phyloP scores from a whole-genome alignment of 2,797 vertebrate genomes.

The Sebastolobus alascanus region DNA sequence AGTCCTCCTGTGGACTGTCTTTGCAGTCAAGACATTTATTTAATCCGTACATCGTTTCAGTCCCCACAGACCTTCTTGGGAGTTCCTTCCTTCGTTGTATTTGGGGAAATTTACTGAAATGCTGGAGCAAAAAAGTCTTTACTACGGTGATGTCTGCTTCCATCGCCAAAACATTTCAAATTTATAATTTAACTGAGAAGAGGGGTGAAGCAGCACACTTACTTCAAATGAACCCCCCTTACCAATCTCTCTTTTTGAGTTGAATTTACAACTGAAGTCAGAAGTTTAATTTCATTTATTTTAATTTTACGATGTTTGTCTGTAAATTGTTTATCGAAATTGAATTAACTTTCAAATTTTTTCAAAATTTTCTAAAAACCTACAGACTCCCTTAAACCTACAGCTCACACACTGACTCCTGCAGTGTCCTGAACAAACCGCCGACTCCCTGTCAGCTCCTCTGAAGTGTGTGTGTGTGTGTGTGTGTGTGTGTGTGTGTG shows the following conservation, averaged over 20 bases:
- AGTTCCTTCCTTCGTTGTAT: background rate
- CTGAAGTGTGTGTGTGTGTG: background rate
- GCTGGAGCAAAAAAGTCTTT: background rate
- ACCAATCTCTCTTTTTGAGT: background rate
- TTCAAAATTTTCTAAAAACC: too few species aligned
- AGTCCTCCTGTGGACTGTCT: too few species aligned
- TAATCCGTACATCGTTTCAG: background rate
- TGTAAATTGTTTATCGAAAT: too few species aligned
- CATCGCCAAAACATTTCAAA: too few species aligned
- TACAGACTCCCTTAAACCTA: background rate
- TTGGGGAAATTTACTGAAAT: background rate
- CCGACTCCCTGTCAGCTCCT: background rate
- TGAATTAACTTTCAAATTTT: too few species aligned
- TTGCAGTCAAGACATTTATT: too few species aligned
- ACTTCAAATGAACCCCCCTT: background rate
- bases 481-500: conserved; percentile 28
- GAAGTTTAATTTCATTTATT: background rate
- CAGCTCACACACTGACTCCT: background rate
- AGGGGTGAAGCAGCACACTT: background rate
- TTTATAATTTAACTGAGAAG: background rate
- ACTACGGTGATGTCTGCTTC: background rate
- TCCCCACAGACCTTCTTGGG: background rate
- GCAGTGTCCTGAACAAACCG: background rate
- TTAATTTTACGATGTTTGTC: too few species aligned
- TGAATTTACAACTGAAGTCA: background rate